Percentiles rank a stretch among this genome's conserved stretches.
Evolutionary conservation across 2,888 invertebrate species (phyloP).

Genomic region (Conomelus anceps): DNA sequence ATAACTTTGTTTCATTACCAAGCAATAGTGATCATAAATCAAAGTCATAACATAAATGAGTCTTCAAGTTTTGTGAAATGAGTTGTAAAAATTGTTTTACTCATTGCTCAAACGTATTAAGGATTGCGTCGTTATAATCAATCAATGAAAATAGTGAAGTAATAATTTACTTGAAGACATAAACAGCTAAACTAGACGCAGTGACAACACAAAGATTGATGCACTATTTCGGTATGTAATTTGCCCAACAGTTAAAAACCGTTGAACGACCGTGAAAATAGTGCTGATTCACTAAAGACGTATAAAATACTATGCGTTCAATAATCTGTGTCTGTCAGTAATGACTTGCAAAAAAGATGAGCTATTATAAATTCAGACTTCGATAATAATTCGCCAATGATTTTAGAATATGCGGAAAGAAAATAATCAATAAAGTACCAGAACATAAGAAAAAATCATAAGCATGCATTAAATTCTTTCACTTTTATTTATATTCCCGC

Average conservation of each 20-base stretch:
- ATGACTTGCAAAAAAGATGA: background rate
- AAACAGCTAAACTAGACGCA: background rate
- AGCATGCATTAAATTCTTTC: too few species aligned
- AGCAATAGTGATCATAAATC: too few species aligned
- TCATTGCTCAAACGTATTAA: background rate
- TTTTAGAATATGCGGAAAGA: too few species aligned
- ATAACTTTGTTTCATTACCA: too few species aligned
- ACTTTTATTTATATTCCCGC: too few species aligned
- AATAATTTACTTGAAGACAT: background rate
- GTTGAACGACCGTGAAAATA: background rate
- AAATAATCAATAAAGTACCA: too few species aligned
- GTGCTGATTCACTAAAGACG: background rate
- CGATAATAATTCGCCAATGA: background rate
- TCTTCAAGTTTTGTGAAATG: background rate
- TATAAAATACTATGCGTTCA: background rate
- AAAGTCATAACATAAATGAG: background rate
- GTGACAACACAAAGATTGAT: background rate
- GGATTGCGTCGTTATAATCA: background rate
- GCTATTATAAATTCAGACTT: background rate
- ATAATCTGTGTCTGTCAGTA: background rate
- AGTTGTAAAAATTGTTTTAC: background rate
- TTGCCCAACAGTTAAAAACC: background rate
- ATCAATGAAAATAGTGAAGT: background rate
- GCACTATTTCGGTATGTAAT: background rate
- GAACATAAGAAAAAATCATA: too few species aligned